A percentile compares a stretch with the other conserved stretches of the same genome.
These are phyloP conservation scores for Labrus mixtus DNA, from an alignment of 2,113 vertebrate genomes.

Conservation along the genomic window DNA sequence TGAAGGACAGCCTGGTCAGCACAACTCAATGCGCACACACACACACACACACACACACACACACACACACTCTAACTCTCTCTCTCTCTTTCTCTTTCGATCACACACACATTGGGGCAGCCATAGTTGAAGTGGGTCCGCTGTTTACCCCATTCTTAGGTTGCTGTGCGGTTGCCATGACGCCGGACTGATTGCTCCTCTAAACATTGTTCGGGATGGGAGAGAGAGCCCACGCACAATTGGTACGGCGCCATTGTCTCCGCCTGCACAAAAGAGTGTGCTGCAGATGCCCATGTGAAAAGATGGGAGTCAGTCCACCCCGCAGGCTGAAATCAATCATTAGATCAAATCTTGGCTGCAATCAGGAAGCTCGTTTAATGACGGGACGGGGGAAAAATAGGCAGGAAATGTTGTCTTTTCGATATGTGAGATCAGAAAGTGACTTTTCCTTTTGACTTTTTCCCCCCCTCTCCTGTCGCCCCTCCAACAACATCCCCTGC, in stretches of 20 bases:
- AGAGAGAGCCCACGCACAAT: constrained; percentile 64
- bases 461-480: background rate
- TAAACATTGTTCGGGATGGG: constrained; percentile 71
- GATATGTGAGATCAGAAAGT: background rate
- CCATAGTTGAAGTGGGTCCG: constrained; percentile 67
- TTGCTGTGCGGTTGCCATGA: constrained; percentile 77
- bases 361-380: background rate
- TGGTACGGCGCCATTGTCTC: constrained; percentile 71
- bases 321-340: constrained; percentile 30
- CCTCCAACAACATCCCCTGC: constrained; percentile 12
- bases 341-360: constrained; percentile 32
- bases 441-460: background rate
- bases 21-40: constrained; percentile 71
- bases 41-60: constrained; percentile 35
- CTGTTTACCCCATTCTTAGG: constrained; percentile 81
- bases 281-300: constrained; percentile 65
- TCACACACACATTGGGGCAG: constrained; percentile 43
- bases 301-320: constrained; percentile 40
- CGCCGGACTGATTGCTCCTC: constrained; percentile 62
- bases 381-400: constrained; percentile 9
- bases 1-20: constrained; percentile 78
- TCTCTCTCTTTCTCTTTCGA: constrained; percentile 12
- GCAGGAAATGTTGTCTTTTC: background rate
- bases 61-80: constrained; percentile 34
- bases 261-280: constrained; percentile 64